Conservation (phyloP, 2,888 invertebrate genomes). For the Dioctria linearis region DNA sequence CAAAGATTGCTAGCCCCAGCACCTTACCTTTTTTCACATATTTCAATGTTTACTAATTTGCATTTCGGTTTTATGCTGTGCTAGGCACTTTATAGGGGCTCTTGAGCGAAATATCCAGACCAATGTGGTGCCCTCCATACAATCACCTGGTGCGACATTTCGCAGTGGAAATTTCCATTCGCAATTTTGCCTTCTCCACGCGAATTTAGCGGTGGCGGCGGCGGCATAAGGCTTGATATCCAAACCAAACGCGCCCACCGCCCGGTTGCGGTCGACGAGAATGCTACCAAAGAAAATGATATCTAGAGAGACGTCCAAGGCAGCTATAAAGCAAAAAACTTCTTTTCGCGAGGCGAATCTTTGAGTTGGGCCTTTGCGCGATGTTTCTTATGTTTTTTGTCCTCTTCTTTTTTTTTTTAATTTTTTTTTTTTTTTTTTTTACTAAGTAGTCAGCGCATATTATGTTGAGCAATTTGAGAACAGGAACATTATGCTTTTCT, state of each 20-base stretch:
- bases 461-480: slow-evolving; percentile 23
- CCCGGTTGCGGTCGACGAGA: neutral
- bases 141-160: slow-evolving; percentile 22
- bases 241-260: neutral
- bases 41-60: slow-evolving; percentile 33
- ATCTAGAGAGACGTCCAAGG: too few relatives aligned
- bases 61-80: slow-evolving; percentile 33
- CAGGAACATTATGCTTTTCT: slow-evolving; percentile 8
- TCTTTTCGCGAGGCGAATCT: neutral
- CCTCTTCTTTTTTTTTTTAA: too few relatives aligned
- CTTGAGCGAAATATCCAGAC: slow-evolving; percentile 11
- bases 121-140: neutral
- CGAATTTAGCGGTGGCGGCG: neutral
- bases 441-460: slow-evolving; percentile 13
- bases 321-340: too few relatives aligned
- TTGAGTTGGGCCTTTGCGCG: neutral
- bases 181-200: slow-evolving; percentile 32
- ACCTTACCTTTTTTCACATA: slow-evolving; percentile 12
- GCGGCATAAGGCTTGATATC: neutral
- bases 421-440: slow-evolving; percentile 1
- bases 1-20: slow-evolving; percentile 1
- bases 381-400: too few relatives aligned
- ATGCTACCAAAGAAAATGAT: slow-evolving; percentile 14
- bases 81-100: neutral
- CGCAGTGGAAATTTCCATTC: slow-evolving; percentile 54